These are phyloP conservation scores for Hozukius guyotensis DNA, from an alignment of 2,797 vertebrate genomes.

Conservation along the genomic window DNA sequence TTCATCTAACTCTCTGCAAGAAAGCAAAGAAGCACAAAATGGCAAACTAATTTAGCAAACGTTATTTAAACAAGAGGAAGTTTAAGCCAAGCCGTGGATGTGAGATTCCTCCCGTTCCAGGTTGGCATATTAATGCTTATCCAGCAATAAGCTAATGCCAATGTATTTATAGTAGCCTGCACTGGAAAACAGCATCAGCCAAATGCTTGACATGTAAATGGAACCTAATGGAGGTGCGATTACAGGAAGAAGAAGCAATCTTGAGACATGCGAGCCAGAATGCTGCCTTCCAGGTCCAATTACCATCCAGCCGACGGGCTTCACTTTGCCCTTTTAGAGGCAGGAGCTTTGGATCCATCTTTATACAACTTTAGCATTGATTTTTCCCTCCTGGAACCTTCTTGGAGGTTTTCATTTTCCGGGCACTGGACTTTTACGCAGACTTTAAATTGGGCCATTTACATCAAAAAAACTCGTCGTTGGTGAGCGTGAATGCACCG, in stretches of 20 bases:
- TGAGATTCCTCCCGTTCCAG: neutral
- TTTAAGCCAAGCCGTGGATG: neutral
- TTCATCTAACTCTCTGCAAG: neutral
- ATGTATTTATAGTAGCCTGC: neutral
- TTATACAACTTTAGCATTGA: constrained; percentile 45
- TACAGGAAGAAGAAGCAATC: constrained; percentile 27
- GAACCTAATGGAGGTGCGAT: constrained; percentile 26
- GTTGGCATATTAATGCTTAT: neutral
- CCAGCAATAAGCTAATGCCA: neutral
- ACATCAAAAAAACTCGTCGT: constrained; percentile 6
- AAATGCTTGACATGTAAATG: constrained; percentile 8
- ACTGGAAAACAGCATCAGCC: neutral
- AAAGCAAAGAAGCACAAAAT: neutral
- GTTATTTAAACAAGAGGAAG: neutral
- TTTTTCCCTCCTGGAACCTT: constrained; percentile 41
- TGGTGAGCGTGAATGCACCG: neutral
- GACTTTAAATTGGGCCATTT: constrained; percentile 42
- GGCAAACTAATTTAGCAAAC: neutral
- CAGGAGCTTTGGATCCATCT: constrained; percentile 9
- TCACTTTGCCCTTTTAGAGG: constrained; percentile 33
- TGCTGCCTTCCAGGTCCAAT: constrained; percentile 36
- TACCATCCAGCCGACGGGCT: constrained; percentile 14
- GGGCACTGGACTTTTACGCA: constrained; percentile 5
- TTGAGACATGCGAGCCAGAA: constrained; percentile 9
- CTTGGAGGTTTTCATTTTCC: constrained; percentile 30